Conservation (phyloP, 2,888 invertebrate genomes). For the Nasonovia ribisnigri region DNA sequence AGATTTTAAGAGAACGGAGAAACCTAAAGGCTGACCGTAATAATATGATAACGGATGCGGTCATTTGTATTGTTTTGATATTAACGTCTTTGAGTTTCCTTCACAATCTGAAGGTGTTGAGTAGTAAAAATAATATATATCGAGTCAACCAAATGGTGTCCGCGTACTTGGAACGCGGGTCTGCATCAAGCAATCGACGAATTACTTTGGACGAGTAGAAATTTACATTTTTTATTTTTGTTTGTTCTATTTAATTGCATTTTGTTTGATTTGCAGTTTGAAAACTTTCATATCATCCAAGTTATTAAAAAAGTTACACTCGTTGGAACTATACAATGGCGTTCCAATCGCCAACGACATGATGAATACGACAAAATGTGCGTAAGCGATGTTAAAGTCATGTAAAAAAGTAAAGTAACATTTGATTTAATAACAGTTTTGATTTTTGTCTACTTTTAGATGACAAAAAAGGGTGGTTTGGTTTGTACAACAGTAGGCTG, state of each 20-base stretch:
- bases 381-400: not conserved
- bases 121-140: not conserved
- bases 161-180: not conserved
- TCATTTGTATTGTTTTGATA: conserved; percentile 16
- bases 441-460: not conserved
- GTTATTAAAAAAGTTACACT: conserved; percentile 30
- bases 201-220: conserved; percentile 28
- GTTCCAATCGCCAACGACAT: not conserved
- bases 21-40: not conserved
- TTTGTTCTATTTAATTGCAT: not conserved
- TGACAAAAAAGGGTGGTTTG: conserved; percentile 39
- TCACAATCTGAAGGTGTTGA: not conserved
- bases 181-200: not conserved
- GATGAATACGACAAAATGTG: not conserved
- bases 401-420: not conserved
- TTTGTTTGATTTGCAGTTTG: not conserved
- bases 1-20: conserved; percentile 16
- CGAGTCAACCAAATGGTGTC: not conserved
- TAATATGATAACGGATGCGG: not conserved
- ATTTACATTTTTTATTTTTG: too few species aligned
- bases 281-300: conserved; percentile 6
- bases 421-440: not conserved
- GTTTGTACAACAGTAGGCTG: conserved; percentile 48
- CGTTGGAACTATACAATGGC: conserved; percentile 45
- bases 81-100: conserved; percentile 16